phyloP scores from a whole-genome alignment of 2,113 vertebrate species.

The Mus spicilegus region DNA sequence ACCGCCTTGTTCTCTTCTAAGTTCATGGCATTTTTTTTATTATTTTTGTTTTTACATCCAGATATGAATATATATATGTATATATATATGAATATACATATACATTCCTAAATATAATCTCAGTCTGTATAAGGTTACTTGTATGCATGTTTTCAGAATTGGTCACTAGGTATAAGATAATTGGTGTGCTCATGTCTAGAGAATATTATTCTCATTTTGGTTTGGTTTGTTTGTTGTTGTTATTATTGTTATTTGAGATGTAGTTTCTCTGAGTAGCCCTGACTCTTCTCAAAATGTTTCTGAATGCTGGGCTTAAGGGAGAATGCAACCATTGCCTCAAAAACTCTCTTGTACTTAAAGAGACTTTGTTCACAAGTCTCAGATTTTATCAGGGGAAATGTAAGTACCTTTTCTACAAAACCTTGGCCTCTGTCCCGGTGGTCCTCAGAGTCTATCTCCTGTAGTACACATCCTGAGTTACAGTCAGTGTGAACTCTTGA shows the following conservation, averaged over 20 bases:
- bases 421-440: background rate
- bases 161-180: background rate
- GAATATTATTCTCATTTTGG: background rate
- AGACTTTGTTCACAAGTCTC: background rate
- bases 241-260: background rate
- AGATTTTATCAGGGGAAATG: background rate
- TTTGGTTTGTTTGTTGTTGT: background rate
- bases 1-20: background rate
- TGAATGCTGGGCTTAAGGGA: too few species aligned
- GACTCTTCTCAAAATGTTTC: background rate
- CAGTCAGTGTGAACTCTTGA: background rate
- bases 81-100: background rate
- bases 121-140: background rate
- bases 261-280: background rate
- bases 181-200: background rate
- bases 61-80: background rate
- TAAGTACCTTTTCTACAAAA: background rate
- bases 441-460: background rate
- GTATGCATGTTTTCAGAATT: background rate
- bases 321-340: background rate
- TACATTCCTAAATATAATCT: background rate
- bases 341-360: background rate
- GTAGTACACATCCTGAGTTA: background rate
- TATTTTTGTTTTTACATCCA: background rate
- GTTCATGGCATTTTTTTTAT: background rate